A percentile compares a stretch with the other conserved stretches of the same genome.
Evolutionary conservation across 1,140 invertebrate species (phyloP).

Genomic region (Muscidifurax raptorellus): DNA sequence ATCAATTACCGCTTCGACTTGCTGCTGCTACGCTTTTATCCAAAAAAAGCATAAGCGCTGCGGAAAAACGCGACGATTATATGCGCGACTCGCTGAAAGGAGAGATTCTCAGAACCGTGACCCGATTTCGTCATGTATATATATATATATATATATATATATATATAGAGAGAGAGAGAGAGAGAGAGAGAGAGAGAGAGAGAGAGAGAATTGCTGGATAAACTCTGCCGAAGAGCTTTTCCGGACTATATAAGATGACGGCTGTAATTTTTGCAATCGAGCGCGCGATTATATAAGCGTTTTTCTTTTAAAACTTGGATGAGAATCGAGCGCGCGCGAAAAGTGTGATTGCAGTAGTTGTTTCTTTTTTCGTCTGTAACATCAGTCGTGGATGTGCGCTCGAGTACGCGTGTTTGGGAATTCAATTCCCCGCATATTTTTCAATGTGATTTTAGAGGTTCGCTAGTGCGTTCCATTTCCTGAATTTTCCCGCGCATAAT

Average conservation of each 20-base stretch:
- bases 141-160: too few species aligned
- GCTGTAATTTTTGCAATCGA: not conserved
- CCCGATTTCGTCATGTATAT: not conserved
- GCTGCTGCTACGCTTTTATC: not conserved
- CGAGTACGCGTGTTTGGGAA: not conserved
- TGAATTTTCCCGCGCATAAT: not conserved
- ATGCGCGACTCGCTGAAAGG: not conserved
- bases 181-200: too few species aligned
- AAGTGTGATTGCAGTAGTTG: too few species aligned
- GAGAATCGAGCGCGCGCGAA: too few species aligned
- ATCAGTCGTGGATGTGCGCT: too few species aligned
- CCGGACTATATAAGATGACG: not conserved
- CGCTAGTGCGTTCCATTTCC: not conserved
- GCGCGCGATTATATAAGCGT: not conserved
- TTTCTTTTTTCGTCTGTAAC: too few species aligned
- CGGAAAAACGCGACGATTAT: not conserved
- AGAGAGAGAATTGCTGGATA: too few species aligned
- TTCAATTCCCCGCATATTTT: not conserved
- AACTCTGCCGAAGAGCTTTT: not conserved
- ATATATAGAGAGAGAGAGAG: too few species aligned
- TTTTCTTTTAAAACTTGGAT: not conserved
- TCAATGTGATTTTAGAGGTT: not conserved
- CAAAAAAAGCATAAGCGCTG: not conserved
- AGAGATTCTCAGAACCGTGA: conserved; percentile 3
- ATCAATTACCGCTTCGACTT: not conserved